Base-by-base conservation (phyloP, 2,888 invertebrate genomes). In the Apomyelois bistriatella region DNA sequence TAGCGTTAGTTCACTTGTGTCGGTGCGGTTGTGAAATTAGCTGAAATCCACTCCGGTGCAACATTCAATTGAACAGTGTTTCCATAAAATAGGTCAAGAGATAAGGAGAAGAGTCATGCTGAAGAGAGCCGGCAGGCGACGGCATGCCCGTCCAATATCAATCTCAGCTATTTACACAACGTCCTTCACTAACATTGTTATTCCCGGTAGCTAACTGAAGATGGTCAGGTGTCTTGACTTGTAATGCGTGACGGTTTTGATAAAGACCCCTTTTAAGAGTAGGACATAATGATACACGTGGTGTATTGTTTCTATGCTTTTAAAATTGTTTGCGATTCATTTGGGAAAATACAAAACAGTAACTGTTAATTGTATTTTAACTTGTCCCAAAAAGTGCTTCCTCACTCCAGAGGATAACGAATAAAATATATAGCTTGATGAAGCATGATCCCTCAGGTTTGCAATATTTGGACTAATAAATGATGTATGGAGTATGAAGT, bases 161-260 rank as follows among this genome's bases (percentile, higher is more conserved):
- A 85, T 87, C 80, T 86, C 87, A 86, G 88, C 85, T 79, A 85
- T 85, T 85, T 82, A 65, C 85, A 86, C 87, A 84, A 82, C 82
- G 54, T 56, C 59, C 62, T 60, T 59, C 9, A 42, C 50, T 59
- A 43, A 13, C n/a, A 15, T 3, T 53, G 22, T 40, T 12, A 16
- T 9, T 55, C 55, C 63, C 55, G 55, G 57, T 65, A 32, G 1
- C 15, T 67, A 64, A 60, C 62, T 59, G 54, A 47, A 58, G 65
- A 58, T 53, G 54, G 53, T 52, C 61, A 65, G 70, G 70, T 72
- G 73, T 62, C 66, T 66, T 69, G 74, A 75, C 58, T 53, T 53
- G 17, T 56, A 28, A 50, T 22, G 22, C 22, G 22, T 22, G 5
- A 22, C 5, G 5, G 49, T 52, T 48, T 53, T 50, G 40, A 37